Evolutionary conservation across 2,113 vertebrate species (phyloP).

Genomic region (Prunella himalayana): DNA sequence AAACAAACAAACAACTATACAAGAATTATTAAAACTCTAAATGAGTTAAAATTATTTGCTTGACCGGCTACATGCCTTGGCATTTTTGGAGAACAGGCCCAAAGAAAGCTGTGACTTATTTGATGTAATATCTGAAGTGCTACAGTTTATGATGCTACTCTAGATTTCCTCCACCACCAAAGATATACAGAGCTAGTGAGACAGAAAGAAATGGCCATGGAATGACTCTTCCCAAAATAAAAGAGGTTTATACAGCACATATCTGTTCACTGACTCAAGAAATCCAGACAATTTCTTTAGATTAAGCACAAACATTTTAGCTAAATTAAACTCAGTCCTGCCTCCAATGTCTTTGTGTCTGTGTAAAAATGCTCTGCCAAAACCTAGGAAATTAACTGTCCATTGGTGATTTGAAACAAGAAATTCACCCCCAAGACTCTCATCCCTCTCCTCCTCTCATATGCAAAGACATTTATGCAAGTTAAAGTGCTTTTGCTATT

Average conservation of each 20-base stretch:
- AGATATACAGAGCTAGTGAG: background rate
- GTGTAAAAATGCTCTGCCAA: background rate
- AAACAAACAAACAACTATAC: background rate
- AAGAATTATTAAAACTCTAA: background rate
- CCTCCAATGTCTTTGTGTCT: background rate
- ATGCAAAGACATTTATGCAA: background rate
- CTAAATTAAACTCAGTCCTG: background rate
- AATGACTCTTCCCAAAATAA: background rate
- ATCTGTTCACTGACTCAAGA: background rate
- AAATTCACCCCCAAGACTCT: background rate
- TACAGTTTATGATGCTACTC: background rate
- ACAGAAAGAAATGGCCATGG: background rate
- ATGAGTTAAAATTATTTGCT: background rate
- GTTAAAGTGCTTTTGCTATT: background rate
- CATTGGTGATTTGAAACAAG: background rate
- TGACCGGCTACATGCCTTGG: background rate
- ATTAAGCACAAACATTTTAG: background rate
- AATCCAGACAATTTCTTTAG: background rate
- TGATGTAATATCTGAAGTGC: background rate
- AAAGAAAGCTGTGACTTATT: background rate
- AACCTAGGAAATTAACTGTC: background rate
- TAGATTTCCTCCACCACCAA: background rate
- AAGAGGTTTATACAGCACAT: background rate
- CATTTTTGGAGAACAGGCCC: background rate
- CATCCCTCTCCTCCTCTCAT: background rate